Conservation (phyloP, 2,797 vertebrate genomes). For the Apogon talboti region DNA sequence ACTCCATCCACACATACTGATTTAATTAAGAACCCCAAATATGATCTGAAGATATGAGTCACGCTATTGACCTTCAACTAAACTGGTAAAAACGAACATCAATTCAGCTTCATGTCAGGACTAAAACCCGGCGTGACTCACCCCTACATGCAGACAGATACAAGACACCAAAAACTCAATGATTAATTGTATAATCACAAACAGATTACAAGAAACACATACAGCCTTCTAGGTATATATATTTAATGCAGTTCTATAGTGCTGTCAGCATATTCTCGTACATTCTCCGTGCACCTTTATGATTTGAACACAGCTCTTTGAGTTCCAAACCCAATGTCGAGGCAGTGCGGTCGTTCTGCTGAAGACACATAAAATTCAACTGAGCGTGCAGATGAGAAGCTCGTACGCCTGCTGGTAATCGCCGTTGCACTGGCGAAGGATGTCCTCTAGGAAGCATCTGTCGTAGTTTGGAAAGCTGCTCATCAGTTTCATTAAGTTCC, state of each 20-base stretch:
- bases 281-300: background rate
- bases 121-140: slow-evolving; percentile 62
- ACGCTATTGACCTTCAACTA: slow-evolving; percentile 52
- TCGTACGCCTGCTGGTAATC: slow-evolving; percentile 67
- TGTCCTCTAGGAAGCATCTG: slow-evolving; percentile 69
- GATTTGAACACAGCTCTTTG: background rate
- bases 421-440: slow-evolving; percentile 71
- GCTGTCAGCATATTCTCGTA: background rate
- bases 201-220: slow-evolving; percentile 18
- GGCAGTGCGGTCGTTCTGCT: background rate
- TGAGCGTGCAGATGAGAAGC: slow-evolving; percentile 46
- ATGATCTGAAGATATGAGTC: slow-evolving; percentile 68
- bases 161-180: slow-evolving; percentile 36
- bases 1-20: slow-evolving; percentile 57
- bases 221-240: slow-evolving; percentile 14
- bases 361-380: background rate
- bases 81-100: slow-evolving; percentile 56
- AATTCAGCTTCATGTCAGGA: slow-evolving; percentile 38
- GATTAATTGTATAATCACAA: slow-evolving; percentile 52
- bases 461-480: slow-evolving; percentile 62
- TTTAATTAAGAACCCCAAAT: slow-evolving; percentile 59
- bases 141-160: slow-evolving; percentile 53
- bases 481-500: slow-evolving; percentile 72
- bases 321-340: slow-evolving; percentile 1
- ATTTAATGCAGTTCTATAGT: background rate